Conservation (phyloP, 2,797 vertebrate species). For the Periparus ater region DNA sequence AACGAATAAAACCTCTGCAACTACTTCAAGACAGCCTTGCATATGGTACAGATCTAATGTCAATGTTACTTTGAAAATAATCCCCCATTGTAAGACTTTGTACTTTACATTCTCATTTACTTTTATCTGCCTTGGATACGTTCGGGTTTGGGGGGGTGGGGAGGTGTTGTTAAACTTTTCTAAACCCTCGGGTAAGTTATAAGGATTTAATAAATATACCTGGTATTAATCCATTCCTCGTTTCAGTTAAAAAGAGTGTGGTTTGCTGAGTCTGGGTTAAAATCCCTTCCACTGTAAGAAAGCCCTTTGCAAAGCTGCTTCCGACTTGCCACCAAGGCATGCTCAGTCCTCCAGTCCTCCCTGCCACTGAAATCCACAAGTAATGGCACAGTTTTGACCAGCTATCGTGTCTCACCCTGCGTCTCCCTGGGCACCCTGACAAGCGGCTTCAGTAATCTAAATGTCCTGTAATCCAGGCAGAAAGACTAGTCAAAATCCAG, state of each 20-base stretch:
- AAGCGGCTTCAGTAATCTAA: not conserved
- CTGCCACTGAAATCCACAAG: not conserved
- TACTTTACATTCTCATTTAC: not conserved
- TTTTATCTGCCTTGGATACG: not conserved
- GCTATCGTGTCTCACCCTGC: not conserved
- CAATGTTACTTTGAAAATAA: not conserved
- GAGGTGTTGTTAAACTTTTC: not conserved
- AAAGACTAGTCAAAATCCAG: not conserved
- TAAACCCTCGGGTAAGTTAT: slow-evolving; percentile 27
- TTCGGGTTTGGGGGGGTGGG: not conserved
- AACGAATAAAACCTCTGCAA: slow-evolving; percentile 54
- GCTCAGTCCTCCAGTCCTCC: not conserved
- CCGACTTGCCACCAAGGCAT: not conserved
- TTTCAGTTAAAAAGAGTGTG: not conserved
- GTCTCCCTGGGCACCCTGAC: not conserved
- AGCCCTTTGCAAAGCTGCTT: not conserved
- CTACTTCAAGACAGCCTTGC: slow-evolving; percentile 26
- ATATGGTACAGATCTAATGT: not conserved
- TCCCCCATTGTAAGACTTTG: not conserved
- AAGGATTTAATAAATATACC: too few relatives aligned
- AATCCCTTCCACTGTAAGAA: not conserved
- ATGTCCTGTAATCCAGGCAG: not conserved
- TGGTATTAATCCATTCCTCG: not conserved
- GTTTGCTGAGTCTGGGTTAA: not conserved
- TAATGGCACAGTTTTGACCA: not conserved